Percentiles rank a stretch among this genome's conserved stretches.
Conservation (phyloP, 2,888 invertebrate genomes). For the Stomorhina lunata region DNA sequence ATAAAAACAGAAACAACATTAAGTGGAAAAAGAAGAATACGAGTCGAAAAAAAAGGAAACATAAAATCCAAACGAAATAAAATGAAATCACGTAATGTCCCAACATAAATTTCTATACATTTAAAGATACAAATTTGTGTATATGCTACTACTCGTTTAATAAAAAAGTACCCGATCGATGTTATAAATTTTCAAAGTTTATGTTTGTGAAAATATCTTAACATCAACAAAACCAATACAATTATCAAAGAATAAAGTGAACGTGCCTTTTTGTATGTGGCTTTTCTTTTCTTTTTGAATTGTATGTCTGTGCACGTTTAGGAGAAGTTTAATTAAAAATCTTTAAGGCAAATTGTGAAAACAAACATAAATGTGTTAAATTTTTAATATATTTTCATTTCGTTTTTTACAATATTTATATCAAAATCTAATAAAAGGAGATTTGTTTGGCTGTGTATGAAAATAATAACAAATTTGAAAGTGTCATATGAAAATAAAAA, state of each 20-base stretch:
- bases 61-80: slow-evolving; percentile 28
- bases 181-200: slow-evolving; percentile 45
- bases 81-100: slow-evolving; percentile 57
- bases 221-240: slow-evolving; percentile 7
- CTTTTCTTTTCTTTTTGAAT: background rate
- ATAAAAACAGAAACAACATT: slow-evolving; percentile 6
- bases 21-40: background rate
- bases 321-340: background rate
- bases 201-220: slow-evolving; percentile 9
- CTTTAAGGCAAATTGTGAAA: background rate
- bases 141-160: background rate
- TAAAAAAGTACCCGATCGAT: slow-evolving; percentile 30
- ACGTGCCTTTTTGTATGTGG: background rate
- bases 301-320: background rate
- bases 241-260: slow-evolving; percentile 2
- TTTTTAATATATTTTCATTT: background rate
- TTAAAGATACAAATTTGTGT: background rate
- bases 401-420: background rate
- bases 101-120: slow-evolving; percentile 46
- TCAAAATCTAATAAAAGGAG: background rate
- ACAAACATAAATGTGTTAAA: background rate
- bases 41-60: background rate
- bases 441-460: no score
- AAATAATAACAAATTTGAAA: background rate
- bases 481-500: no score